Evolutionary conservation across 2,797 vertebrate genomes (phyloP).

Genomic region (Pitangus sulphuratus): DNA sequence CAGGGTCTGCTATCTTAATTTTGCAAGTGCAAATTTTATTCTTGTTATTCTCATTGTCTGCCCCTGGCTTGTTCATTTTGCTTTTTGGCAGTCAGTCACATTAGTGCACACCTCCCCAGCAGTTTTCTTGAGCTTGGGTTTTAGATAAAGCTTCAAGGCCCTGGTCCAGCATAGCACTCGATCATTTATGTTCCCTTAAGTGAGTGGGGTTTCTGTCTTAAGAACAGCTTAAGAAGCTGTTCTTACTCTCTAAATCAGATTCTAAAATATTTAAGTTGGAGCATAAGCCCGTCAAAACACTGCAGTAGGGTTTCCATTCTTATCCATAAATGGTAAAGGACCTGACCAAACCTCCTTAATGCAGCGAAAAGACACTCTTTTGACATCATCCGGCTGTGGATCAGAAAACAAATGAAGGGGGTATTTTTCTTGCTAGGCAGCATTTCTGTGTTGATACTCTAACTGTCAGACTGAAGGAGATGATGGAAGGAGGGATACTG

Average conservation of each 20-base stretch:
- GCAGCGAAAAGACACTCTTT: not conserved
- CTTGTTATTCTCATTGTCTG: not conserved
- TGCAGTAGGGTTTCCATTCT: not conserved
- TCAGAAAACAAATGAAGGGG: not conserved
- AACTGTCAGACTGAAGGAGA: not conserved
- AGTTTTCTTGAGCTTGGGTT: not conserved
- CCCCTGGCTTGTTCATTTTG: not conserved
- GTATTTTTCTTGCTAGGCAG: constrained; percentile 1
- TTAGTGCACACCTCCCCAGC: not conserved
- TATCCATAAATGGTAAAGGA: not conserved
- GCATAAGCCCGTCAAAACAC: not conserved
- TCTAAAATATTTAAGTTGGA: not conserved
- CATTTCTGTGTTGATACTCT: constrained; percentile 16
- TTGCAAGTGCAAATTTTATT: not conserved
- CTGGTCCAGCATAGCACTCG: not conserved
- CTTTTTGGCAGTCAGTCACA: not conserved
- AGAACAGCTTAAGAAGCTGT: not conserved
- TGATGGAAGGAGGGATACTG: not conserved
- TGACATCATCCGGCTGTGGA: not conserved
- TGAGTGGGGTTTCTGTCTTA: not conserved
- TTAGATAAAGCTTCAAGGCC: not conserved
- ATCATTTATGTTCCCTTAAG: not conserved
- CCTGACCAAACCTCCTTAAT: not conserved
- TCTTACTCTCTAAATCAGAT: not conserved
- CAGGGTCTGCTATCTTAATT: not conserved